Percentiles rank a stretch among this genome's conserved stretches.
Evolutionary conservation across 2,888 invertebrate species (phyloP).

Genomic region (Drosophila dives): DNA sequence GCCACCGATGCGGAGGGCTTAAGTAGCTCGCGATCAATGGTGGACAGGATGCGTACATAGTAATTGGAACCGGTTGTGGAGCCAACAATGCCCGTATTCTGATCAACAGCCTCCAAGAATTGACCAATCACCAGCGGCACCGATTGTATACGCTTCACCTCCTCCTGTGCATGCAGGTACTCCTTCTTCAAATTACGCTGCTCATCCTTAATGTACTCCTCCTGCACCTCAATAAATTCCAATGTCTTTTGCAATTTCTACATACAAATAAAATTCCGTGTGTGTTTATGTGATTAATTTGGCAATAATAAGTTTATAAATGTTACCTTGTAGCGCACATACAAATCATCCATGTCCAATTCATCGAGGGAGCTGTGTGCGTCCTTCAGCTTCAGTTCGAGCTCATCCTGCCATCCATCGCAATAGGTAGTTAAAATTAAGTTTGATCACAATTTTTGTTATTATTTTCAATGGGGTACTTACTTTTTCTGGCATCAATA

Average conservation of each 20-base stretch:
- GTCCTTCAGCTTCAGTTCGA: conserved; percentile 89
- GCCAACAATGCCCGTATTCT: conserved; percentile 99
- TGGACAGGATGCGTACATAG: conserved; percentile 98
- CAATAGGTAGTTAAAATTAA: not conserved
- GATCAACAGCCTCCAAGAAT: conserved; percentile 99
- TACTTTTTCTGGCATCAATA: conserved; percentile 61
- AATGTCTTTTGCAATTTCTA: conserved; percentile 97
- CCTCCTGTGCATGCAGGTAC: conserved; percentile 98
- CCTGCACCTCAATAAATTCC: conserved; percentile 99
- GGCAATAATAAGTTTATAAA: not conserved
- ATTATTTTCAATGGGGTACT: not conserved
- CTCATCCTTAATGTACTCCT: conserved; percentile 99
- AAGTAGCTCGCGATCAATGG: conserved; percentile 97
- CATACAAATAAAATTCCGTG: conserved; percentile 2
- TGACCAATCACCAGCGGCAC: conserved; percentile 99
- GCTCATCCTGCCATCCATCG: conserved; percentile 87
- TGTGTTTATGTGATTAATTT: not conserved
- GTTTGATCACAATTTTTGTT: not conserved
- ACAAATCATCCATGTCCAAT: conserved; percentile 95
- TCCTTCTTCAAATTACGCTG: conserved; percentile 99
- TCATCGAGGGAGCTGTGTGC: conserved; percentile 90
- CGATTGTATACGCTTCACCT: conserved; percentile 99
- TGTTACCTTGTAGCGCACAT: conserved; percentile 96
- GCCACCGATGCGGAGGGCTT: conserved; percentile 99
- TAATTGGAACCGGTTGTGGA: conserved; percentile 99